Percentiles rank a stretch among this genome's conserved stretches.
Conservation (phyloP, 2,888 invertebrate species). For the Brachypterus glaber region DNA sequence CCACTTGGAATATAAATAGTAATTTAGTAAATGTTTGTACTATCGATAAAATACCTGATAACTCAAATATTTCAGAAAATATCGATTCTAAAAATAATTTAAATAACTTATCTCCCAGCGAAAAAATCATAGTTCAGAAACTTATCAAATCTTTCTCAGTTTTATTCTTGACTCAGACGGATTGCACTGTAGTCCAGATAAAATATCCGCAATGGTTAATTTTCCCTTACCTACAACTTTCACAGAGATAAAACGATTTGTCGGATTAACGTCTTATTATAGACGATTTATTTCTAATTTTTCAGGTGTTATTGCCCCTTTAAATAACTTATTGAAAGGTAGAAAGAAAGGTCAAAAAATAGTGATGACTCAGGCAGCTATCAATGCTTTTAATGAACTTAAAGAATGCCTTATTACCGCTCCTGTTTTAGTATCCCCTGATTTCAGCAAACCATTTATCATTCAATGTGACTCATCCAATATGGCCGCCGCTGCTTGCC, state of each 20-base stretch:
- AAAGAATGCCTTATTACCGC: constrained; percentile 10
- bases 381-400: constrained; percentile 11
- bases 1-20: too few species aligned
- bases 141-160: too few species aligned
- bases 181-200: too few species aligned
- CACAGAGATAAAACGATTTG: constrained; percentile 24
- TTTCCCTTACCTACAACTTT: constrained; percentile 21
- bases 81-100: too few species aligned
- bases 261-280: constrained; percentile 20
- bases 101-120: too few species aligned
- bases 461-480: constrained; percentile 25
- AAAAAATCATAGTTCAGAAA: too few species aligned
- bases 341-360: constrained; percentile 11
- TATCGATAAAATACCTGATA: too few species aligned
- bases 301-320: constrained; percentile 7
- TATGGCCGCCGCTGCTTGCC: constrained; percentile 24
- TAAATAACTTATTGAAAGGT: constrained; percentile 5
- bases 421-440: constrained; percentile 19
- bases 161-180: too few species aligned
- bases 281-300: constrained; percentile 15
- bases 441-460: constrained; percentile 19
- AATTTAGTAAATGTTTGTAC: too few species aligned
- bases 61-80: too few species aligned
- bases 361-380: constrained; percentile 8
- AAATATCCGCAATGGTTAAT: too few species aligned